Conservation (phyloP, 2,797 vertebrate species). For the Heteromormyrus szaboi region DNA sequence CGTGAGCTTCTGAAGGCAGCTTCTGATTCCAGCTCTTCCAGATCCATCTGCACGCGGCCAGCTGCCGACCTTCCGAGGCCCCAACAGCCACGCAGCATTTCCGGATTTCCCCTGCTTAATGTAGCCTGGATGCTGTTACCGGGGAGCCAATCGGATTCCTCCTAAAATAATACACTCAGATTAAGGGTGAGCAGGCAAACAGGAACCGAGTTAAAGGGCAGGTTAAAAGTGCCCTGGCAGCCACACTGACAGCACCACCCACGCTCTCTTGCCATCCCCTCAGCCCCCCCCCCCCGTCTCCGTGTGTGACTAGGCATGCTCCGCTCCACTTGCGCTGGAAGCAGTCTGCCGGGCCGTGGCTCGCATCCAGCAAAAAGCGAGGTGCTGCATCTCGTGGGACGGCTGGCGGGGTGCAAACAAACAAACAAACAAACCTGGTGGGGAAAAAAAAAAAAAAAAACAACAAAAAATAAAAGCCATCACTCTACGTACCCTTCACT, state of each 20-base stretch:
- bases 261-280: background rate
- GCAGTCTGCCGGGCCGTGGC: conserved; percentile 25
- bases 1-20: background rate
- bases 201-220: background rate
- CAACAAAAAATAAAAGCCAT: background rate
- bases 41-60: background rate
- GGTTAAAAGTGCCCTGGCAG: background rate
- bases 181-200: background rate
- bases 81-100: background rate
- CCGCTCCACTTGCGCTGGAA: background rate
- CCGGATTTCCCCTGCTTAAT: background rate
- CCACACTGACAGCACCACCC: background rate
- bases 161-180: background rate
- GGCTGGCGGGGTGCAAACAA: background rate
- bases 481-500: background rate
- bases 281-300: background rate
- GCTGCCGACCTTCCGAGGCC: background rate
- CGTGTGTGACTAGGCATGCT: background rate
- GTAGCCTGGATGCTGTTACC: background rate
- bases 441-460: background rate
- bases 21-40: background rate
- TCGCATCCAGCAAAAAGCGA: conserved; percentile 31
- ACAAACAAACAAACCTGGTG: background rate
- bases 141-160: background rate
- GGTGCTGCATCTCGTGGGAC: conserved; percentile 35